These are phyloP conservation scores for Pheosia gnoma DNA, from an alignment of 2,888 invertebrate genomes.

Conservation along the genomic window DNA sequence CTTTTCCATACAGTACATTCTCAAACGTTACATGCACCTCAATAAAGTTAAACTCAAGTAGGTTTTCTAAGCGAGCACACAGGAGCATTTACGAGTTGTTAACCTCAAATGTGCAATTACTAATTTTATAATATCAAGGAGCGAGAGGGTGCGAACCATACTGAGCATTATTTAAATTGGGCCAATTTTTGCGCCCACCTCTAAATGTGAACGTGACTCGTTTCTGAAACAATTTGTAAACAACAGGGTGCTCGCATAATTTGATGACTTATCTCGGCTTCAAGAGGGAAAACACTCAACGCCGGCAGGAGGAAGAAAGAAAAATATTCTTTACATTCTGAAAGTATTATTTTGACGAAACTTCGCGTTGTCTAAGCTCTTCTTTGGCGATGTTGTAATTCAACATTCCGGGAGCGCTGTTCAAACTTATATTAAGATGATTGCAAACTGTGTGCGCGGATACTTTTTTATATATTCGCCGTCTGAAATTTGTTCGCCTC, in stretches of 20 bases:
- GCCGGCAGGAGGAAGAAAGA: constrained; percentile 47
- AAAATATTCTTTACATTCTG: constrained; percentile 43
- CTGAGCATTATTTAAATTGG: constrained; percentile 60
- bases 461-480: constrained; percentile 37
- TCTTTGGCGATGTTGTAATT: constrained; percentile 23
- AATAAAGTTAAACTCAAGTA: too few species aligned
- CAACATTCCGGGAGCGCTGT: constrained; percentile 18
- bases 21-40: too few species aligned
- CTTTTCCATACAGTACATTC: too few species aligned
- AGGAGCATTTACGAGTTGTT: too few species aligned
- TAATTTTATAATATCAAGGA: constrained; percentile 36
- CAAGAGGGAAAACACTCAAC: constrained; percentile 53
- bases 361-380: constrained; percentile 24
- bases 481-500: constrained; percentile 41
- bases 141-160: constrained; percentile 30
- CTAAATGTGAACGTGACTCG: constrained; percentile 61
- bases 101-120: constrained; percentile 18
- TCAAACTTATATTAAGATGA: constrained; percentile 31
- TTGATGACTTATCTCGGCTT: constrained; percentile 66
- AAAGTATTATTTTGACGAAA: constrained; percentile 39
- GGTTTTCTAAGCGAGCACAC: too few species aligned
- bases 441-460: constrained; percentile 25
- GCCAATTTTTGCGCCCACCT: constrained; percentile 57
- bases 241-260: constrained; percentile 64
- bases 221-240: constrained; percentile 67